Percentiles rank a stretch among this genome's conserved stretches.
Evolutionary conservation across 2,888 invertebrate species (phyloP).

Genomic region (Drosophila neutralis): DNA sequence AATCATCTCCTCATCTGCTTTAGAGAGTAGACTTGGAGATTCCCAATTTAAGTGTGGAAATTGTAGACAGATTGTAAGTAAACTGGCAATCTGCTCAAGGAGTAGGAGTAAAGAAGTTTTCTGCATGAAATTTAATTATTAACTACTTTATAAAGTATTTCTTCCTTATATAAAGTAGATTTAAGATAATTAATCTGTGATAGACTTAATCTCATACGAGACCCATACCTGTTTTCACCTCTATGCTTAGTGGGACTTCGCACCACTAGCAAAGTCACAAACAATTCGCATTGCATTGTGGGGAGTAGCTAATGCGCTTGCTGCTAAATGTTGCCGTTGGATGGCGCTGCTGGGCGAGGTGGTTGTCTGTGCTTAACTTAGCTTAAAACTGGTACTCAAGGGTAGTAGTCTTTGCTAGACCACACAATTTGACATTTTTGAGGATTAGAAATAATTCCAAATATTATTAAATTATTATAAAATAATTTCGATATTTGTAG

Average conservation of each 20-base stretch:
- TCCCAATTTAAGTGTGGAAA: too few relatives aligned
- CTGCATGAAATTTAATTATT: too few relatives aligned
- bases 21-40: too few relatives aligned
- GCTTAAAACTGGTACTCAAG: not conserved
- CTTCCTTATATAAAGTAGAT: not conserved
- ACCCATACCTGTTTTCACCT: not conserved
- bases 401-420: not conserved
- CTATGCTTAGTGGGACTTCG: not conserved
- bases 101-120: too few relatives aligned
- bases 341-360: not conserved
- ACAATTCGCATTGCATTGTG: not conserved
- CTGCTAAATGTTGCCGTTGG: not conserved
- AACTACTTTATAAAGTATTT: too few relatives aligned
- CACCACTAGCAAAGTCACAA: not conserved
- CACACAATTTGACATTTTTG: not conserved
- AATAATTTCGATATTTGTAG: not conserved
- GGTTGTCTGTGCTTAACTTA: not conserved
- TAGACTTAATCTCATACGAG: too few relatives aligned
- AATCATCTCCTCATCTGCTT: not conserved
- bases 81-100: too few relatives aligned
- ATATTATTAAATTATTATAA: not conserved
- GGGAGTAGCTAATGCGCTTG: not conserved
- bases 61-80: too few relatives aligned
- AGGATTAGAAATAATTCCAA: accelerated
- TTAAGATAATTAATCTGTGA: too few relatives aligned